phyloP scores from a whole-genome alignment of 2,888 invertebrate genomes.

The Eueremaeus valkanovi region DNA sequence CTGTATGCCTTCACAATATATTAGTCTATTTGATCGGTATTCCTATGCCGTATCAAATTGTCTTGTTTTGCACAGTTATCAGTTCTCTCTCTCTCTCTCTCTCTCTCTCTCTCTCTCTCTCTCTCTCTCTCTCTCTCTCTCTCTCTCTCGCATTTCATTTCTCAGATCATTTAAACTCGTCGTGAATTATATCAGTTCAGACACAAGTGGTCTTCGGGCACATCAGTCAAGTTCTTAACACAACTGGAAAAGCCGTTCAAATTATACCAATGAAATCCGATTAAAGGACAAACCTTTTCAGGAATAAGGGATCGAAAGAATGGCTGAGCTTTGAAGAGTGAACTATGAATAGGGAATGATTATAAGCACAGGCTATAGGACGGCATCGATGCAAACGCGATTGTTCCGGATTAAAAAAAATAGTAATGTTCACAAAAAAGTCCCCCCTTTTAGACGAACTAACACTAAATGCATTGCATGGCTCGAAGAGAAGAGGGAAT shows the following conservation, averaged over 20 bases:
- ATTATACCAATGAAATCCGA: constrained; percentile 26
- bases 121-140: too few relatives aligned
- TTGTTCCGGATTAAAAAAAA: constrained; percentile 35
- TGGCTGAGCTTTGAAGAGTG: neutral
- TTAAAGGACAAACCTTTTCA: constrained; percentile 33
- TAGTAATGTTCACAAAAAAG: neutral
- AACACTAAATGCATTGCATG: neutral
- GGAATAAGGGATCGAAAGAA: constrained; percentile 5
- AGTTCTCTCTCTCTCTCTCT: too few relatives aligned
- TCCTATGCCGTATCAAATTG: constrained; percentile 30
- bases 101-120: too few relatives aligned
- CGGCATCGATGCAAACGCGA: constrained; percentile 31
- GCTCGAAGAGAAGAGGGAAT: constrained; percentile 33
- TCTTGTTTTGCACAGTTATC: constrained; percentile 31
- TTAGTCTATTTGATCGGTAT: too few relatives aligned
- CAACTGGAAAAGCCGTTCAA: constrained; percentile 33
- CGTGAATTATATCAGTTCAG: neutral
- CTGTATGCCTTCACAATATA: too few relatives aligned
- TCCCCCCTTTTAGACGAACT: neutral
- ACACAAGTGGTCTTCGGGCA: constrained; percentile 18
- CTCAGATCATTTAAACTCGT: neutral
- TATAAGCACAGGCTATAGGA: constrained; percentile 6
- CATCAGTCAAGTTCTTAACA: constrained; percentile 36
- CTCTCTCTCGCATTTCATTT: too few relatives aligned
- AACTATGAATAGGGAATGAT: neutral